phyloP scores from a whole-genome alignment of 2,797 vertebrate species.

The Toxotes lorentzi region DNA sequence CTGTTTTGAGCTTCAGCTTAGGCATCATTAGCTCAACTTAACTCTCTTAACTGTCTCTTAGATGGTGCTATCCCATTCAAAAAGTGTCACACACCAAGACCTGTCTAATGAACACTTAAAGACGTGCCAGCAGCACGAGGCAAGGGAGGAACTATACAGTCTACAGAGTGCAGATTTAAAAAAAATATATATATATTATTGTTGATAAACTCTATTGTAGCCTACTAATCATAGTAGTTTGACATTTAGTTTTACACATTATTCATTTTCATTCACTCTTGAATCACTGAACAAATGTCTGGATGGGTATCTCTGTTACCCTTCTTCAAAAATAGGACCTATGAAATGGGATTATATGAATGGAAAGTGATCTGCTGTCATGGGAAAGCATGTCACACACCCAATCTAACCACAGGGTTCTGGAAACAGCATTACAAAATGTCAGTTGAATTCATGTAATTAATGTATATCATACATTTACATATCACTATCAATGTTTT shows the following conservation, averaged over 20 bases:
- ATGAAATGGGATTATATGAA: not conserved
- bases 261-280: not conserved
- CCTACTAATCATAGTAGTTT: not conserved
- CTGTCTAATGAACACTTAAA: not conserved
- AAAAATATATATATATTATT: too few species aligned
- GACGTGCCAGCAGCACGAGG: not conserved
- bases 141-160: not conserved
- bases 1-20: conserved; percentile 6
- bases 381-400: not conserved
- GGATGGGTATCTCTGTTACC: not conserved
- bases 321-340: not conserved
- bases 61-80: conserved; percentile 3
- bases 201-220: not conserved
- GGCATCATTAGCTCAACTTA: conserved; percentile 18
- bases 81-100: not conserved
- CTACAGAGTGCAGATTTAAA: not conserved
- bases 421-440: not conserved
- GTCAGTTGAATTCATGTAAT: not conserved
- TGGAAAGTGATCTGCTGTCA: not conserved
- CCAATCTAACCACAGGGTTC: not conserved
- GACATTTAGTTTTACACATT: fast-evolving
- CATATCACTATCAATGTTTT: not conserved
- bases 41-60: conserved; percentile 2
- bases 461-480: not conserved
- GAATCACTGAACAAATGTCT: not conserved